Conservation (phyloP, 1,140 invertebrate genomes). For the Bombus sylvicola region DNA sequence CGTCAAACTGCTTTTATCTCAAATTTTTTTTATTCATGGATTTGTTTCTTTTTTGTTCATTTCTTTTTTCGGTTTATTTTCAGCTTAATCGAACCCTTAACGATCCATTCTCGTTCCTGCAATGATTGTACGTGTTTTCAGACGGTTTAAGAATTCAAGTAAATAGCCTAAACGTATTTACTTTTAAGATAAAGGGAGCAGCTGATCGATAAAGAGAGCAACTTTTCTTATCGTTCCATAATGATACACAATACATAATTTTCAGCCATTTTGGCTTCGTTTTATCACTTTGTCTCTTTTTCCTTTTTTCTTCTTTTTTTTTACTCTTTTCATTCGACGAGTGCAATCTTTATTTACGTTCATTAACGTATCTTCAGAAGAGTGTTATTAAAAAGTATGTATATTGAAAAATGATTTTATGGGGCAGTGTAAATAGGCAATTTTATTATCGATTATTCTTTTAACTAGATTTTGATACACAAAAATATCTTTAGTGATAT, state of each 20-base stretch:
- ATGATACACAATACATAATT: not conserved
- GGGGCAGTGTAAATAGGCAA: not conserved
- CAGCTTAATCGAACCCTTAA: constrained; percentile 47
- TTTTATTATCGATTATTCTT: constrained; percentile 25
- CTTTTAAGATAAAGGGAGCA: constrained; percentile 12
- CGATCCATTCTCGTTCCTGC: constrained; percentile 17
- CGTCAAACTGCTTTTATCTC: constrained; percentile 32
- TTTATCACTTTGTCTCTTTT: not conserved
- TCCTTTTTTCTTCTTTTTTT: not conserved
- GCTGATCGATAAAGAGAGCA: constrained; percentile 14
- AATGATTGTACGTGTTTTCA: not conserved
- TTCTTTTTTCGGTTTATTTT: constrained; percentile 4
- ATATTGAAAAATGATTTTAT: not conserved
- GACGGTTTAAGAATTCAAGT: constrained; percentile 1
- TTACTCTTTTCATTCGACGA: not conserved
- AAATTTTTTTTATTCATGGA: constrained; percentile 3
- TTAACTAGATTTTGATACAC: not conserved
- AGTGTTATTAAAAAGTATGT: not conserved
- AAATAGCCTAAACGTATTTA: not conserved
- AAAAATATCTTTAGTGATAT: not conserved
- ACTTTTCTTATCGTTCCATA: not conserved
- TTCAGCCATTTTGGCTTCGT: not conserved
- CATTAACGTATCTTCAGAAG: not conserved
- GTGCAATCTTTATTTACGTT: constrained; percentile 10
- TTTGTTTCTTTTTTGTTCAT: not conserved